phyloP scores from a whole-genome alignment of 2,113 vertebrate genomes.

The Bolborhynchus lineola region DNA sequence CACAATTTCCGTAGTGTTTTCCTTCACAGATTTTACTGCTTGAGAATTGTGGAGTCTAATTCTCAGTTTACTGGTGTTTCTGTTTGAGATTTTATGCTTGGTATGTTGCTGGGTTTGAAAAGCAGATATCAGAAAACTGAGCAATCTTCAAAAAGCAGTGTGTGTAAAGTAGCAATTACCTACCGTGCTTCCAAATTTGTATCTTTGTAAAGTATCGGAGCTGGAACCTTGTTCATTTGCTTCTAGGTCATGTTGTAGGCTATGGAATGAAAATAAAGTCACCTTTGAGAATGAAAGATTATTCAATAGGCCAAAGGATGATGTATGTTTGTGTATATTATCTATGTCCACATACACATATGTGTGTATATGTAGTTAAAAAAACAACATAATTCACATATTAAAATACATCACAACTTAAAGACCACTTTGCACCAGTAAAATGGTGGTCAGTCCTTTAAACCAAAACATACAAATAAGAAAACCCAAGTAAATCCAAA shows the following conservation, averaged over 20 bases:
- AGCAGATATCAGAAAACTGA: not conserved
- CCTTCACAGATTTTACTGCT: not conserved
- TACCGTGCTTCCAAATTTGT: not conserved
- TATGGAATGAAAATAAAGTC: not conserved
- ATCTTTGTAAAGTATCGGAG: not conserved
- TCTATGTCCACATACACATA: not conserved
- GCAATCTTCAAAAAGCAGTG: not conserved
- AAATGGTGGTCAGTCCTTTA: not conserved
- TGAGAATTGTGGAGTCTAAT: not conserved
- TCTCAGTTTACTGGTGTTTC: not conserved
- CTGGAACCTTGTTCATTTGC: not conserved
- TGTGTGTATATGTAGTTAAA: not conserved
- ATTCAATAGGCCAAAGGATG: not conserved
- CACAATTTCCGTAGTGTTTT: not conserved
- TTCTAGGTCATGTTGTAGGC: not conserved
- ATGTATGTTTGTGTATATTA: not conserved
- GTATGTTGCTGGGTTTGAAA: not conserved
- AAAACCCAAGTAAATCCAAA: not conserved
- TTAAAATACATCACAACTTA: not conserved
- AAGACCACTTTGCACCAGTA: not conserved
- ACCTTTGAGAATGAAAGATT: not conserved
- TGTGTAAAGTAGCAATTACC: not conserved
- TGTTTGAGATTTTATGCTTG: not conserved
- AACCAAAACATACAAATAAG: not conserved
- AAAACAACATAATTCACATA: not conserved